Evolutionary conservation across 2,888 invertebrate genomes (phyloP).

Genomic region (Pristionchus exspectatus): DNA sequence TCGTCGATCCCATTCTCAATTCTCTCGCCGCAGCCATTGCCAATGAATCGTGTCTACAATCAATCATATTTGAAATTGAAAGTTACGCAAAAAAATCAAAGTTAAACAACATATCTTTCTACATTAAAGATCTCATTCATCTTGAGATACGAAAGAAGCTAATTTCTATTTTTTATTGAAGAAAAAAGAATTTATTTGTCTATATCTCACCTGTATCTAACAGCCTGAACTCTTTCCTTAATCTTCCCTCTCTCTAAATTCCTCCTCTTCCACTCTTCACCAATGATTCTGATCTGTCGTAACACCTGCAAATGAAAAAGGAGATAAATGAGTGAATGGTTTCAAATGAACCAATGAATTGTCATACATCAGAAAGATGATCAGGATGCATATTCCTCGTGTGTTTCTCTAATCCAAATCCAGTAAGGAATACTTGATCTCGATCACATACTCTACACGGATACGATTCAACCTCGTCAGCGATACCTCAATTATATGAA

Average conservation of each 20-base stretch:
- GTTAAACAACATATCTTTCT: too few relatives aligned
- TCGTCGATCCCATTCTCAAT: not conserved
- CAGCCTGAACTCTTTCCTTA: conserved; percentile 16
- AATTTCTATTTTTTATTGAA: too few relatives aligned
- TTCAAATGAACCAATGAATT: too few relatives aligned
- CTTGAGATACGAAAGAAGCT: too few relatives aligned
- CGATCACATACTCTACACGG: conserved; percentile 69
- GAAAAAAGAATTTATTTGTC: not conserved
- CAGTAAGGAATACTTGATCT: conserved; percentile 71
- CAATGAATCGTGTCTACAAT: conserved; percentile 51
- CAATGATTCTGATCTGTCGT: conserved; percentile 64
- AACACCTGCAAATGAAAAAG: conserved; percentile 55
- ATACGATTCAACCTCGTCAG: conserved; percentile 73
- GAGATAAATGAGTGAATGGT: not conserved
- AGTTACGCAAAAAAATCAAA: too few relatives aligned
- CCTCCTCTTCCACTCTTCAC: conserved; percentile 68
- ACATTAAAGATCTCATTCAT: too few relatives aligned
- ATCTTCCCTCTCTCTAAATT: conserved; percentile 59
- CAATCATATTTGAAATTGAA: too few relatives aligned
- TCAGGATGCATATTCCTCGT: conserved; percentile 63
- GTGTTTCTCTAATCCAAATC: conserved; percentile 70
- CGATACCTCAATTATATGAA: conserved; percentile 62
- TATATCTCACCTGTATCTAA: conserved; percentile 26
- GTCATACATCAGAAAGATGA: conserved; percentile 58
- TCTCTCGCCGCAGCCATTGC: conserved; percentile 56